Percentiles rank a stretch among this genome's conserved stretches.
phyloP scores from a whole-genome alignment of 2,797 vertebrate species.

The Lemur catta region DNA sequence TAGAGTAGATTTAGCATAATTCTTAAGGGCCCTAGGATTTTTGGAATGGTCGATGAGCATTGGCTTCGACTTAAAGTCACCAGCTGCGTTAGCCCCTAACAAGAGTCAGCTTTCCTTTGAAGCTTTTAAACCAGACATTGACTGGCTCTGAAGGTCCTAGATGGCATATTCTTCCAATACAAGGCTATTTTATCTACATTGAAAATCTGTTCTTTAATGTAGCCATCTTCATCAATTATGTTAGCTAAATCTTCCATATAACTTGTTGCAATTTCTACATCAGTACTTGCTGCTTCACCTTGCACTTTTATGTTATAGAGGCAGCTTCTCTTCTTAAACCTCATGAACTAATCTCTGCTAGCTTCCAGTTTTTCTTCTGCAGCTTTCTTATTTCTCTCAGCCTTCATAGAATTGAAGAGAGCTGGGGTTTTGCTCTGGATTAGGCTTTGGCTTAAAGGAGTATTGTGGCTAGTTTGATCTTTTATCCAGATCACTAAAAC shows the following conservation, averaged over 20 bases:
- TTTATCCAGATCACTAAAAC: background rate
- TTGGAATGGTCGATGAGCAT: background rate
- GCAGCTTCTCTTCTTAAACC: background rate
- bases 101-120: background rate
- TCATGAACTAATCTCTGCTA: background rate
- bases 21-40: background rate
- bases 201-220: background rate
- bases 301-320: background rate
- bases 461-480: background rate
- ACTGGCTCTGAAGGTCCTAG: background rate
- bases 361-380: background rate
- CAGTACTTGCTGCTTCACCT: background rate
- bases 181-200: background rate
- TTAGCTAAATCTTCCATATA: background rate
- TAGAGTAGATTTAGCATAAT: background rate
- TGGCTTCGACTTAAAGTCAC: background rate
- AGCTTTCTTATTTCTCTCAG: background rate
- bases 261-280: background rate
- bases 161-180: background rate
- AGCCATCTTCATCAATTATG: background rate
- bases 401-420: background rate
- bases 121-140: background rate
- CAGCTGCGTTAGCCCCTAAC: background rate
- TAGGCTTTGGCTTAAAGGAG: background rate
- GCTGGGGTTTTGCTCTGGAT: background rate